These are phyloP conservation scores for Dipodomys stephensi DNA, from an alignment of 2,113 vertebrate genomes.

Conservation along the genomic window DNA sequence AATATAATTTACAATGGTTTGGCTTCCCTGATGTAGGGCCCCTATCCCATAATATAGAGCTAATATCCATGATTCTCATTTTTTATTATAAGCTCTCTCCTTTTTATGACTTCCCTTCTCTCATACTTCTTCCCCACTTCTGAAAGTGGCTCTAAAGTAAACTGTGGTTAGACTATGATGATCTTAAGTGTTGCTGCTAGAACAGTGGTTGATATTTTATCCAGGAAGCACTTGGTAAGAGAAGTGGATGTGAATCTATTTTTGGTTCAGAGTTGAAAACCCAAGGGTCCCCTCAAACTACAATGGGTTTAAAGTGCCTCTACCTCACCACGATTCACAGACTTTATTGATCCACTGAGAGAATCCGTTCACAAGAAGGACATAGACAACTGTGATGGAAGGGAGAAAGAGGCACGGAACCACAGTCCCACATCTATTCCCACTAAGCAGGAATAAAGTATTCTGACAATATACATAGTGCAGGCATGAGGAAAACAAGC, in stretches of 20 bases:
- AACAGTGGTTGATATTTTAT: neutral
- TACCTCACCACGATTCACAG: neutral
- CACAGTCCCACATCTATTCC: neutral
- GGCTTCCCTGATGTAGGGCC: neutral
- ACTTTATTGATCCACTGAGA: constrained; percentile 19
- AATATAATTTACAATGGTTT: neutral
- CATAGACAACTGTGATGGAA: neutral
- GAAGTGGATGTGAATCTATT: neutral
- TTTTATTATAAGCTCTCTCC: neutral
- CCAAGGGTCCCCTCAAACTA: neutral
- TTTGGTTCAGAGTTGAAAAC: constrained; percentile 1
- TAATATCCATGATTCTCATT: neutral
- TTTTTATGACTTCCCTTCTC: neutral
- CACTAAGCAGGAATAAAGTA: neutral
- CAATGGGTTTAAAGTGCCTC: constrained; percentile 7
- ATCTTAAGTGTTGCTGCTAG: neutral
- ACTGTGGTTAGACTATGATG: neutral
- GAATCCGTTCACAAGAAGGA: neutral
- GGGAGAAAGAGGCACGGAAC: neutral
- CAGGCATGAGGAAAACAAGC: neutral
- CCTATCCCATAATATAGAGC: too few relatives aligned
- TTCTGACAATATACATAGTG: neutral
- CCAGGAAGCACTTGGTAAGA: neutral
- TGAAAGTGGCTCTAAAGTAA: neutral
- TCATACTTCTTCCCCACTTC: neutral